Evolutionary conservation across 2,797 vertebrate genomes (phyloP), one percentile per base, ranked within the genome.

Genomic region (Poeciliopsis turneri): DNA sequence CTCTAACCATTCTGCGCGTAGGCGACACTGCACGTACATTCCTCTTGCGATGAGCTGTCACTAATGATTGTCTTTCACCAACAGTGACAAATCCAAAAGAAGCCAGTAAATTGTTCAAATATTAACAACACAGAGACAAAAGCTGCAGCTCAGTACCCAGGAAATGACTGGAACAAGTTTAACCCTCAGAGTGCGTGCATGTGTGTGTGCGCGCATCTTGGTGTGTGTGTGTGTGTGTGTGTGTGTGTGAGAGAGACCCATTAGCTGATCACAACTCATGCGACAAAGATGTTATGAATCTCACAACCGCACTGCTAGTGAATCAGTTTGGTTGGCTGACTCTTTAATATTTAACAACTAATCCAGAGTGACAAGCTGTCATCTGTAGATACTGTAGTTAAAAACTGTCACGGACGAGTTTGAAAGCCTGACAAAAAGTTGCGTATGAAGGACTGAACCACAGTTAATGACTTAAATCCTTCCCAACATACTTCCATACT

Each of bases 331-430:
- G 55, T 46, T 89, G 86, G 85, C 72, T 89, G 82, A 84, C 51
- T 82, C 68, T 78, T 45, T 41, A 74, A 83, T 30, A 64, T 15
- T 82, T 77, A 82, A 53, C 3, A 28, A 5, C 55, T 92, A 82
- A 92, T 83, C 70, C 7, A 30, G 15, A 33, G 28, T 85, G 92
- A 86, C 91, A 90, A 25, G 45, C 78, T 91, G 87, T 86, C 86
- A 91, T 82, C 47, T 83, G 73, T 80, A 77, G 88, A 87, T 85
- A 93, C 91, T 79, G 87, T 90, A 84, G 74, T 86, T 33, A 84
- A 84, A 86, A 88, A 23, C 46, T 80, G 30, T 79, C 57, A 59
- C 13, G 71, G 72, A 66, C 68, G 57, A 64, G 57, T 81, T 23
- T 72, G 61, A 77, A 45, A 82, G 41, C 41, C 30, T 45, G 36